These are phyloP conservation scores for Drosophila parthenogenetica DNA, from an alignment of 2,888 invertebrate species.

Conservation along the genomic window DNA sequence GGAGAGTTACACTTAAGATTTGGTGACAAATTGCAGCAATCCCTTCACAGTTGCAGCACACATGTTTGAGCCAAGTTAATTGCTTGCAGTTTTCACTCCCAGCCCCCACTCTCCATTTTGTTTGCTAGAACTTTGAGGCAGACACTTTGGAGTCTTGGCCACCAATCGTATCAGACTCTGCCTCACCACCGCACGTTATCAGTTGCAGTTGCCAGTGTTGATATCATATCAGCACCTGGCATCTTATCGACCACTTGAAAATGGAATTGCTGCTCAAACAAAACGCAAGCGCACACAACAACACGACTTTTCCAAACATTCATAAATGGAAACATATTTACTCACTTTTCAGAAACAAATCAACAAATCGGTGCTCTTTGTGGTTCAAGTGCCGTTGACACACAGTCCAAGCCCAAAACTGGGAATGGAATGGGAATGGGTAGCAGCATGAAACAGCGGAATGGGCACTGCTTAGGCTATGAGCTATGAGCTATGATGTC, in stretches of 20 bases:
- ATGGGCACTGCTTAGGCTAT: not conserved
- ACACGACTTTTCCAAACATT: slow-evolving; percentile 74
- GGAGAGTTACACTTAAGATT: slow-evolving; percentile 57
- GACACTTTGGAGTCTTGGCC: slow-evolving; percentile 58
- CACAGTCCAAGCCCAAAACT: slow-evolving; percentile 26
- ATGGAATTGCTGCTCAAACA: slow-evolving; percentile 80
- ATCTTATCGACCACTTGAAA: slow-evolving; percentile 81
- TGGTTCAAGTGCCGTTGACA: slow-evolving; percentile 70
- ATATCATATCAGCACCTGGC: slow-evolving; percentile 73
- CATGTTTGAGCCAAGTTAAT: slow-evolving; percentile 16
- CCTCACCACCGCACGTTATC: slow-evolving; percentile 57
- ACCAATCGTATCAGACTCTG: slow-evolving; percentile 54
- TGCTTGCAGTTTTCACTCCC: slow-evolving; percentile 21
- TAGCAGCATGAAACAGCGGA: slow-evolving; percentile 1
- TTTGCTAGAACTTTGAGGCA: slow-evolving; percentile 16
- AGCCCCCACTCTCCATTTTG: slow-evolving; percentile 6
- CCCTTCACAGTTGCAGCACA: slow-evolving; percentile 22
- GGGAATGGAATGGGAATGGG: slow-evolving; percentile 6
- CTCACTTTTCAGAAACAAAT: slow-evolving; percentile 81
- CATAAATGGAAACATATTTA: slow-evolving; percentile 82
- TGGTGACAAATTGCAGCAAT: slow-evolving; percentile 67
- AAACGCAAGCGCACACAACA: slow-evolving; percentile 62
- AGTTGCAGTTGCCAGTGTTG: slow-evolving; percentile 32
- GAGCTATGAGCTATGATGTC: slow-evolving; percentile 37
- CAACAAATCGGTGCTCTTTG: slow-evolving; percentile 81